phyloP scores from a whole-genome alignment of 1,140 invertebrate genomes.

The Anastrepha ludens region DNA sequence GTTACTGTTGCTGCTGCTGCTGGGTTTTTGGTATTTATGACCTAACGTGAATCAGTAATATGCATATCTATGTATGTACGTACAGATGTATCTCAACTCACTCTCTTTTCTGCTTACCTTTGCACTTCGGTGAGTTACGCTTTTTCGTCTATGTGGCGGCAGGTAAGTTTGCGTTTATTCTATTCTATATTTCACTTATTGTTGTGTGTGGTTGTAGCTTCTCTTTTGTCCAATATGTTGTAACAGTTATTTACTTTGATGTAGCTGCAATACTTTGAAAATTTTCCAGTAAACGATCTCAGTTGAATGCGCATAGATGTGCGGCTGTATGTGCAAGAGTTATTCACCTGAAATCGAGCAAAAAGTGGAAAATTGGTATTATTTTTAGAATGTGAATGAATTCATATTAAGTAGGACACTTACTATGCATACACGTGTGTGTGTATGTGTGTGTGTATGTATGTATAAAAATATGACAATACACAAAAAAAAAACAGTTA shows the following conservation, averaged over 20 bases:
- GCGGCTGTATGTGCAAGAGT: not conserved
- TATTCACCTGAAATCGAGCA: not conserved
- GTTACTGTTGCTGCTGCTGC: not conserved
- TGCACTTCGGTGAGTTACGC: conserved; percentile 17
- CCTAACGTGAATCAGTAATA: not conserved
- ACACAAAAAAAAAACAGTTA: no score
- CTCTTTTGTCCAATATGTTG: not conserved
- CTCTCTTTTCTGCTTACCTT: conserved; percentile 32
- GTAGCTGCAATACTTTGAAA: not conserved
- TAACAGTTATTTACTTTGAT: conserved; percentile 17
- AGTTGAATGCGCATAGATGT: not conserved
- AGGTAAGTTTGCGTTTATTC: not conserved
- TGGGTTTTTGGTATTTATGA: not conserved
- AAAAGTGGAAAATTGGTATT: not conserved
- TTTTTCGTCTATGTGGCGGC: not conserved
- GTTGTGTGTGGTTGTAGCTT: not conserved
- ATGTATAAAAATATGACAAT: no score
- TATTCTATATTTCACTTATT: not conserved
- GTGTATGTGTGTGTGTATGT: no score
- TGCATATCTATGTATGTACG: not conserved
- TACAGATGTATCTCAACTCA: not conserved
- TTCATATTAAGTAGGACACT: no score
- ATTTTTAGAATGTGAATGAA: not conserved
- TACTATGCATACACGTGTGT: no score
- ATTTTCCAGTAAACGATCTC: not conserved